Percentiles rank a stretch among this genome's conserved stretches.
Conservation (phyloP, 2,888 invertebrate species). For the Drosophila barbarae region DNA sequence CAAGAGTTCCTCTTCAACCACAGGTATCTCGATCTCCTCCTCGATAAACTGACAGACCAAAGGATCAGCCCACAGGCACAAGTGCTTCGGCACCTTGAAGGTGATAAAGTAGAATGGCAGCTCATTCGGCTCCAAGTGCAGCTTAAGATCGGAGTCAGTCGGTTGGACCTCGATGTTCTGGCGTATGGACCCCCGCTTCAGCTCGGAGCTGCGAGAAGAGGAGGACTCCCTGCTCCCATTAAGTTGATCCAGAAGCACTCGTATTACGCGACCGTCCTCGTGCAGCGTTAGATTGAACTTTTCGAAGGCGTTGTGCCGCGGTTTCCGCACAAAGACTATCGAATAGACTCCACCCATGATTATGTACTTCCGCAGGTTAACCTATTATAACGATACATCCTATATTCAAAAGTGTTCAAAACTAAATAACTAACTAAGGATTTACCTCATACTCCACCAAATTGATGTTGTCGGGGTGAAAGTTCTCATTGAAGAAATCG, state of each 20-base stretch:
- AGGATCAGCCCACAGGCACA: slow-evolving; percentile 73
- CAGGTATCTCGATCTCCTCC: slow-evolving; percentile 45
- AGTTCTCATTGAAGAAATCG: slow-evolving; percentile 42
- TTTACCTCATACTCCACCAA: slow-evolving; percentile 64
- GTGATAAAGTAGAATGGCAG: slow-evolving; percentile 65
- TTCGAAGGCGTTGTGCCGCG: slow-evolving; percentile 55
- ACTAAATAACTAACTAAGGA: too few relatives aligned
- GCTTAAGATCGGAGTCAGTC: not conserved
- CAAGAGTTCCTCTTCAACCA: not conserved
- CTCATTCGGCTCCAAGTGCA: slow-evolving; percentile 32
- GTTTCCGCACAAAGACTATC: slow-evolving; percentile 65
- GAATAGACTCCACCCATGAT: slow-evolving; percentile 76
- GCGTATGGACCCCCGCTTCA: slow-evolving; percentile 4
- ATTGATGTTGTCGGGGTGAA: slow-evolving; percentile 54
- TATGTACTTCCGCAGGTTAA: slow-evolving; percentile 69
- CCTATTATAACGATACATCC: slow-evolving; percentile 47
- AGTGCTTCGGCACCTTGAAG: slow-evolving; percentile 62
- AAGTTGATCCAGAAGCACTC: slow-evolving; percentile 1
- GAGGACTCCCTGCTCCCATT: not conserved
- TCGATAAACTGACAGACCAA: slow-evolving; percentile 71
- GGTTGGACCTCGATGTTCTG: not conserved
- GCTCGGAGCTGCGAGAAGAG: not conserved
- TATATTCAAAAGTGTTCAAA: not conserved
- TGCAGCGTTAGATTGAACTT: slow-evolving; percentile 70
- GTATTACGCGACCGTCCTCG: slow-evolving; percentile 49